Percentiles rank a stretch among this genome's conserved stretches.
Conservation (phyloP, 2,888 invertebrate species). For the Biston stratarius region DNA sequence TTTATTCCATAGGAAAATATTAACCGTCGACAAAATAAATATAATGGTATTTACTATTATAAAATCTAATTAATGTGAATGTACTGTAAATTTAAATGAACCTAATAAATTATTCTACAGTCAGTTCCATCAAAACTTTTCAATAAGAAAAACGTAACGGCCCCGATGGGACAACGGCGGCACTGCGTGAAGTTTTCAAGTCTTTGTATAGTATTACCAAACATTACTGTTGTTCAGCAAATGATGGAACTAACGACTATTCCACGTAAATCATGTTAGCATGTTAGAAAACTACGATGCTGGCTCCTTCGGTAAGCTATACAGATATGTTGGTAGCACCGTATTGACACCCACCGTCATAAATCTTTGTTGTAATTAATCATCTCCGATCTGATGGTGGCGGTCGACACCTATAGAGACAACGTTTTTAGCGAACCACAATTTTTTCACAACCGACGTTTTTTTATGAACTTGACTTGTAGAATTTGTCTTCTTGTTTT, state of each 20-base stretch:
- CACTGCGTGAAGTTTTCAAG: constrained; percentile 1
- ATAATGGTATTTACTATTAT: no score
- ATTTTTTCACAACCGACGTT: constrained; percentile 20
- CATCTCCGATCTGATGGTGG: constrained; percentile 56
- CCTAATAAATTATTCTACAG: not conserved
- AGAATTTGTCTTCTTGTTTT: constrained; percentile 2
- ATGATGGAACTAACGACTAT: not conserved
- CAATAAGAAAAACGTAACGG: not conserved
- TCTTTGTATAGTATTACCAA: not conserved
- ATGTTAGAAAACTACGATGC: not conserved
- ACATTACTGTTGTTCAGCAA: not conserved
- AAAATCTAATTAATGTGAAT: no score
- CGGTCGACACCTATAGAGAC: constrained; percentile 48
- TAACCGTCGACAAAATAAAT: no score
- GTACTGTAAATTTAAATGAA: not conserved
- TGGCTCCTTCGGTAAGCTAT: not conserved
- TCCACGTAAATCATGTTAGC: not conserved
- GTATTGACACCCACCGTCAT: constrained; percentile 58
- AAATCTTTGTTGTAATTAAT: constrained; percentile 69
- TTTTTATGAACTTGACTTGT: constrained; percentile 15
- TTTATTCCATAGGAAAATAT: no score
- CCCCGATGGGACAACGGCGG: not conserved
- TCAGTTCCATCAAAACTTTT: constrained; percentile 5
- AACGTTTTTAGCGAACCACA: constrained; percentile 45
- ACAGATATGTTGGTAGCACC: not conserved